Evolutionary conservation across 2,888 invertebrate genomes (phyloP).

Genomic region (Stenodera caucasica): DNA sequence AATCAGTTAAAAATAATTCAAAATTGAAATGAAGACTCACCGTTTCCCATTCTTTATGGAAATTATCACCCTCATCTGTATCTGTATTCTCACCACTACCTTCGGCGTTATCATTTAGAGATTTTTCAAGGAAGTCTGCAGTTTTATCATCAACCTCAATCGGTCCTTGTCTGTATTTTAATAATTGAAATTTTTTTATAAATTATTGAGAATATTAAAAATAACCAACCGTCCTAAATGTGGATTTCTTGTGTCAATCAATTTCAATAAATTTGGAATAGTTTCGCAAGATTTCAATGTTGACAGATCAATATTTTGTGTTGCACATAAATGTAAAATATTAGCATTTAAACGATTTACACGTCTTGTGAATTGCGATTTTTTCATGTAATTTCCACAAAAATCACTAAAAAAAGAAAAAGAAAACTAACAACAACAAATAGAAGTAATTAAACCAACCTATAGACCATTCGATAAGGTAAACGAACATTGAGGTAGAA

Average conservation of each 20-base stretch:
- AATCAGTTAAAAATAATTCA: background rate
- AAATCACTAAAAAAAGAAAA: constrained; percentile 71
- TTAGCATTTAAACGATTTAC: constrained; percentile 80
- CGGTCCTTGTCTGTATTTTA: constrained; percentile 65
- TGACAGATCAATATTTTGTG: constrained; percentile 70
- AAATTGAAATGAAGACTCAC: constrained; percentile 52
- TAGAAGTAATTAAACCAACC: constrained; percentile 51
- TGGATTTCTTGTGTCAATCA: constrained; percentile 66
- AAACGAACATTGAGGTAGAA: constrained; percentile 81
- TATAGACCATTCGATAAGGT: constrained; percentile 72
- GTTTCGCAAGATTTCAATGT: constrained; percentile 69
- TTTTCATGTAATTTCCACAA: constrained; percentile 70
- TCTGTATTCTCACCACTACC: constrained; percentile 65
- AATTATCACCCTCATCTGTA: constrained; percentile 72
- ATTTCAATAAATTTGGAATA: constrained; percentile 70
- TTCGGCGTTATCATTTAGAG: constrained; percentile 62
- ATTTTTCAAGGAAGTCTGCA: constrained; percentile 66
- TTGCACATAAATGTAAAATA: constrained; percentile 75
- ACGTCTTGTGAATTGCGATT: constrained; percentile 72
- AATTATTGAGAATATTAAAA: background rate
- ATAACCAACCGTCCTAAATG: constrained; percentile 70
- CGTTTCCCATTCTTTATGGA: constrained; percentile 80
- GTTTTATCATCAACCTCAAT: constrained; percentile 62
- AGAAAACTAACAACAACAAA: too few species aligned
- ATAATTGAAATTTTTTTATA: constrained; percentile 6